phyloP scores from a whole-genome alignment of 2,113 vertebrate species.

The Tragelaphus imberbis region DNA sequence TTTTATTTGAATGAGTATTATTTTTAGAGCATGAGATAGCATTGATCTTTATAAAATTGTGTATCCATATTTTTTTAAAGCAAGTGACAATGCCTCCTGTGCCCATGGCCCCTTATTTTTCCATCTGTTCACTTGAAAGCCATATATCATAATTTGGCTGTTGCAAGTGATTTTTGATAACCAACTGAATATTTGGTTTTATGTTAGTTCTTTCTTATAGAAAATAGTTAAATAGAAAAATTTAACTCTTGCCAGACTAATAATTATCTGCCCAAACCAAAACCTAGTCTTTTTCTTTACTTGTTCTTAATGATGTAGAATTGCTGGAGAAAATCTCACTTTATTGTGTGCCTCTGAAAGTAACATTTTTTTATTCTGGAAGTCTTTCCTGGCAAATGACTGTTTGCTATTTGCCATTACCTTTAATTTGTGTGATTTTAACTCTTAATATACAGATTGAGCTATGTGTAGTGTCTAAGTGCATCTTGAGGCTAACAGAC shows the following conservation, averaged over 20 bases:
- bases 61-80: neutral
- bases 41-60: neutral
- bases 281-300: neutral
- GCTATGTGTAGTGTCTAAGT: neutral
- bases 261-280: neutral
- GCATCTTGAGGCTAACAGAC: neutral
- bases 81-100: neutral
- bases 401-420: neutral
- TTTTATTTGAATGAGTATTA: neutral
- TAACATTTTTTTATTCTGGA: neutral
- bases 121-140: constrained; percentile 8
- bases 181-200: neutral
- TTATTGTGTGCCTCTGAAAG: neutral
- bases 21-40: neutral
- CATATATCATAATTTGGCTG: neutral
- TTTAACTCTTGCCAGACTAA: neutral
- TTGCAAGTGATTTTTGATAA: constrained; percentile 10
- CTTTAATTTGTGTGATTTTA: constrained; percentile 6
- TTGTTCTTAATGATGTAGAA: neutral
- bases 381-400: neutral
- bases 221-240: neutral
- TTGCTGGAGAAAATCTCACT: neutral
- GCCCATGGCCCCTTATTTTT: neutral
- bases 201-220: neutral
- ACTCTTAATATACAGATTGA: neutral